A percentile compares a stretch with the other conserved stretches of the same genome.
These are phyloP conservation scores for Manis javanica DNA, from an alignment of 2,797 vertebrate species.

Conservation along the genomic window DNA sequence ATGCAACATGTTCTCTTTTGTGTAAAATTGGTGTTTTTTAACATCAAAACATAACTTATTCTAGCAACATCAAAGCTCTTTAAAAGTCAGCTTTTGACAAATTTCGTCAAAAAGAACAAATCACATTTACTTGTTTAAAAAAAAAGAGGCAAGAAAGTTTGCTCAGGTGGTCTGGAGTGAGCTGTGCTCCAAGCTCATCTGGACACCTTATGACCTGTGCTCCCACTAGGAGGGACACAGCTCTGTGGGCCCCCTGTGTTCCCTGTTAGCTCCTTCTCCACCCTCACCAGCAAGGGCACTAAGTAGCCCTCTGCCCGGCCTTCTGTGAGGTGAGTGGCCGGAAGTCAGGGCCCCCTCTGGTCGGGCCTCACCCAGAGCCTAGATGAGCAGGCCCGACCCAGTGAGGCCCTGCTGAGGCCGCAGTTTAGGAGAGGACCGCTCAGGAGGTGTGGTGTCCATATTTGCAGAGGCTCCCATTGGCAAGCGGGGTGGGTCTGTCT, in stretches of 20 bases:
- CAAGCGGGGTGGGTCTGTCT: neutral
- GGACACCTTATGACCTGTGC: neutral
- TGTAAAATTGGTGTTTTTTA: neutral
- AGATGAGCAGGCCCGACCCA: neutral
- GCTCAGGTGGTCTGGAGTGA: neutral
- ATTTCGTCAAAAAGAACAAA: neutral
- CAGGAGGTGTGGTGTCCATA: neutral
- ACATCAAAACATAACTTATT: conserved; percentile 6
- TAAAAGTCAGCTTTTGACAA: conserved; percentile 31
- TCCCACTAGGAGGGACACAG: neutral
- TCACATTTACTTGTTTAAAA: neutral
- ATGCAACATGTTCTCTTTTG: neutral
- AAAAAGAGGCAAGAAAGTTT: neutral
- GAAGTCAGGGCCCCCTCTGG: neutral
- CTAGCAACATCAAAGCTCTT: neutral
- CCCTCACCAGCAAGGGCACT: no score
- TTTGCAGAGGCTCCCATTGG: neutral
- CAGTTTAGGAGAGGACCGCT: neutral
- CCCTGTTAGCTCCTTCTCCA: neutral
- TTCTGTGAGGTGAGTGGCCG: neutral
- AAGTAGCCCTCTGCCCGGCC: neutral
- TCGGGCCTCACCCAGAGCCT: neutral
- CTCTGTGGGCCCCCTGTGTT: neutral
- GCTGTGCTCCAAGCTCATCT: neutral
- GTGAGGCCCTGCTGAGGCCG: neutral